These are phyloP conservation scores for Scatophagus argus DNA, from an alignment of 2,113 vertebrate genomes.

Conservation along the genomic window DNA sequence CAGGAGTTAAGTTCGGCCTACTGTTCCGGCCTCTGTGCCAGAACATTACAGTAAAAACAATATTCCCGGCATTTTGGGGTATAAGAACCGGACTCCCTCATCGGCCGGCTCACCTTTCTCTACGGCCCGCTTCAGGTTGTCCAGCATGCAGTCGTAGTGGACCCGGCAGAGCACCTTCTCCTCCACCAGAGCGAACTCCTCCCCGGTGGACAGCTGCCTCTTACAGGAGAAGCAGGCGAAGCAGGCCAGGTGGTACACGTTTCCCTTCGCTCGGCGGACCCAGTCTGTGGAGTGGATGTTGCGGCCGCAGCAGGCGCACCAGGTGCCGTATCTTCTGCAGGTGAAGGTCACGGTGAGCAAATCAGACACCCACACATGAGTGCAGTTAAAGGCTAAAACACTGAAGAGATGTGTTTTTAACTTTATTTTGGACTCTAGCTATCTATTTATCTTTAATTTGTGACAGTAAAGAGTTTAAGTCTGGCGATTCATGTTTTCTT, in stretches of 20 bases:
- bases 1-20: neutral
- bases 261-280: conserved; percentile 96
- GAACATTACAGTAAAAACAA: neutral
- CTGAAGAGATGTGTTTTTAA: too few relatives aligned
- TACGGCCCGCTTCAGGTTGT: conserved; percentile 96
- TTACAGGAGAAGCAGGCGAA: conserved; percentile 99
- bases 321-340: conserved; percentile 94
- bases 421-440: neutral
- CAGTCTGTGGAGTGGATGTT: conserved; percentile 98
- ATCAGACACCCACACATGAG: neutral
- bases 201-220: conserved; percentile 95
- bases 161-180: conserved; percentile 96
- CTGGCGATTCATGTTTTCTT: too few relatives aligned
- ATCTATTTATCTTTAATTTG: neutral
- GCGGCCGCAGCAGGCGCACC: conserved; percentile 95
- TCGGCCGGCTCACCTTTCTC: conserved; percentile 89
- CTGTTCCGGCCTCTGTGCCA: neutral
- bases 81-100: too few relatives aligned
- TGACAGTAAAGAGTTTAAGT: too few relatives aligned
- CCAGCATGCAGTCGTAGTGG: conserved; percentile 98
- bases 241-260: conserved; percentile 96
- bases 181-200: conserved; percentile 98
- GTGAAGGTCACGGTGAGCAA: neutral
- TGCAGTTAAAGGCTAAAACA: too few relatives aligned
- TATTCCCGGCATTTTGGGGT: neutral